phyloP scores from a whole-genome alignment of 2,113 vertebrate genomes.

The Cyanoramphus novaezelandiae region DNA sequence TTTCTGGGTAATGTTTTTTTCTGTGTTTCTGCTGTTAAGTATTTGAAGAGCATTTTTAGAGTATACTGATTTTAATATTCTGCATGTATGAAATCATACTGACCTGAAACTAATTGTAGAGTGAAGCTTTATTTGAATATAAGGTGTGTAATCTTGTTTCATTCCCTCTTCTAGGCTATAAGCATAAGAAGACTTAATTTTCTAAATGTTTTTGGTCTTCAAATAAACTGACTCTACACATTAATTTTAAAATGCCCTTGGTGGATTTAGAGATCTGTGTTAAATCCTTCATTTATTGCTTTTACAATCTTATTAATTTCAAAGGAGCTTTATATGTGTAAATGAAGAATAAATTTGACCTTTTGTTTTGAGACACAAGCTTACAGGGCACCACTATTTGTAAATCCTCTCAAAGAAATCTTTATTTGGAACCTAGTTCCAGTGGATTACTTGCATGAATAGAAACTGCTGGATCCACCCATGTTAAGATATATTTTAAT shows the following conservation, averaged over 20 bases:
- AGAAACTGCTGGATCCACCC: not conserved
- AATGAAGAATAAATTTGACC: conserved; percentile 47
- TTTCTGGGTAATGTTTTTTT: not conserved
- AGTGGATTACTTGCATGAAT: conserved; percentile 5
- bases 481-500: not conserved
- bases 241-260: conserved; percentile 1
- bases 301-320: conserved; percentile 42
- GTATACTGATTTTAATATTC: not conserved
- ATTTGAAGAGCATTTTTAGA: not conserved
- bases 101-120: not conserved
- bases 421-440: conserved; percentile 13
- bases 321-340: conserved; percentile 39
- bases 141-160: not conserved
- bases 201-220: conserved; percentile 28
- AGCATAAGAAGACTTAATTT: not conserved
- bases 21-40: not conserved
- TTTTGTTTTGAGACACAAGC: conserved; percentile 45
- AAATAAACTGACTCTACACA: conserved; percentile 1
- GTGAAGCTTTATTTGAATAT: not conserved
- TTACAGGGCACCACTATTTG: not conserved
- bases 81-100: not conserved
- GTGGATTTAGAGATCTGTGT: not conserved
- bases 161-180: not conserved
- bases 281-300: conserved; percentile 29
- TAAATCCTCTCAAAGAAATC: conserved; percentile 47